Evolutionary conservation across 2,888 invertebrate genomes (phyloP).

Genomic region (Tetramorium bicarinatum): DNA sequence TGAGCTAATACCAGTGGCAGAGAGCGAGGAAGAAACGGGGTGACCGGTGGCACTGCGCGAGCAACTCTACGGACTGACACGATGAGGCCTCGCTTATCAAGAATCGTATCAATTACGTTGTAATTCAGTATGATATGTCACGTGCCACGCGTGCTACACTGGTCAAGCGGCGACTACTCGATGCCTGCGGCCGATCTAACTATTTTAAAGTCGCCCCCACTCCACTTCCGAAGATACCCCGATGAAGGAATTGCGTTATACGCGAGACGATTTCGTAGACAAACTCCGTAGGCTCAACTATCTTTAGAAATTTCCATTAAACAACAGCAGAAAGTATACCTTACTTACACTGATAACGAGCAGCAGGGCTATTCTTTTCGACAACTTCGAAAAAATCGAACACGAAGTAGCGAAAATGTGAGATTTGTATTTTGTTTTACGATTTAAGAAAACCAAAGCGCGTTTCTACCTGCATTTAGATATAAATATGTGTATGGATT

Average conservation of each 20-base stretch:
- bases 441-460: neutral
- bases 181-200: constrained; percentile 31
- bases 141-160: constrained; percentile 67
- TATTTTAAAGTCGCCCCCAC: constrained; percentile 51
- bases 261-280: neutral
- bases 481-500: neutral
- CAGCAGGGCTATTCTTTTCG: neutral
- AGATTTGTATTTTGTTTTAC: no score
- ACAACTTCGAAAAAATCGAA: neutral
- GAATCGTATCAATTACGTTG: constrained; percentile 65
- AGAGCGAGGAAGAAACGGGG: constrained; percentile 8
- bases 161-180: constrained; percentile 50
- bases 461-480: neutral
- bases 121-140: constrained; percentile 73
- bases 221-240: constrained; percentile 21
- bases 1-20: constrained; percentile 16
- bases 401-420: neutral
- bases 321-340: neutral
- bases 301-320: neutral
- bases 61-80: constrained; percentile 29
- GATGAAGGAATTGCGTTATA: constrained; percentile 36
- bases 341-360: neutral
- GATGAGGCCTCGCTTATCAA: constrained; percentile 46
- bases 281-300: neutral
- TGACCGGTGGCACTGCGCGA: constrained; percentile 3